Percentiles rank a stretch among this genome's conserved stretches.
Conservation (phyloP, 2,113 vertebrate genomes). For the Nycticryphes semicollaris region DNA sequence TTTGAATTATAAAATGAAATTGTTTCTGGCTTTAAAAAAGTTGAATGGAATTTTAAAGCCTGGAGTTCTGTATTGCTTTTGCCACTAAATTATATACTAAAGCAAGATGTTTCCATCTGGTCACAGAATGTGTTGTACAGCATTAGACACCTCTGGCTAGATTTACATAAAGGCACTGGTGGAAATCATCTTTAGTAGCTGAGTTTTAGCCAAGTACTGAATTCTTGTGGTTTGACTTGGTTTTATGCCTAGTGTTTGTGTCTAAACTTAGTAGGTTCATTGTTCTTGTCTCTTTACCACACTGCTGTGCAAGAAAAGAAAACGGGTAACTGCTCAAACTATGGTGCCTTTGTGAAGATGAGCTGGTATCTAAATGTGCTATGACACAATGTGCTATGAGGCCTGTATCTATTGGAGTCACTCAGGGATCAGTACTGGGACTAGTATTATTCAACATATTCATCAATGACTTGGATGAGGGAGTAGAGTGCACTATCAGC, state of each 20-base stretch:
- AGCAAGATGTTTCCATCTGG: background rate
- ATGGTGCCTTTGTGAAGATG: background rate
- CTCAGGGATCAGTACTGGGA: too few relatives aligned
- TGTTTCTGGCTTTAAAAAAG: background rate
- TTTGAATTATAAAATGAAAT: background rate
- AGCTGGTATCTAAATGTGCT: background rate
- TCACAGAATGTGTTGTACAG: background rate
- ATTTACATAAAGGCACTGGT: background rate
- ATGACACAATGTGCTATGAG: too few relatives aligned
- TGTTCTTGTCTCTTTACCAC: background rate
- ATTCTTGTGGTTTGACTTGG: background rate
- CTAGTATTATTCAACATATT: too few relatives aligned
- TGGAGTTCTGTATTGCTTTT: background rate
- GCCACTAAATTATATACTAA: background rate
- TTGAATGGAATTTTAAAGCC: background rate
- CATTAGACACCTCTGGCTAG: background rate
- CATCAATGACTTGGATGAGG: too few relatives aligned
- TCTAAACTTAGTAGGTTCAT: background rate
- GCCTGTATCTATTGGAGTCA: too few relatives aligned
- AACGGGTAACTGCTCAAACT: background rate
- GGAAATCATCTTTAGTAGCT: background rate
- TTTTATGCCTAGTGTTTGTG: background rate
- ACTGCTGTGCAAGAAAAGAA: background rate
- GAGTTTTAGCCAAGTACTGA: background rate
- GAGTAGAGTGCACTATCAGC: too few relatives aligned